A percentile compares a stretch with the other conserved stretches of the same genome.
These are phyloP conservation scores for Alligator sinensis DNA, from an alignment of 2,113 vertebrate genomes.

Conservation along the genomic window DNA sequence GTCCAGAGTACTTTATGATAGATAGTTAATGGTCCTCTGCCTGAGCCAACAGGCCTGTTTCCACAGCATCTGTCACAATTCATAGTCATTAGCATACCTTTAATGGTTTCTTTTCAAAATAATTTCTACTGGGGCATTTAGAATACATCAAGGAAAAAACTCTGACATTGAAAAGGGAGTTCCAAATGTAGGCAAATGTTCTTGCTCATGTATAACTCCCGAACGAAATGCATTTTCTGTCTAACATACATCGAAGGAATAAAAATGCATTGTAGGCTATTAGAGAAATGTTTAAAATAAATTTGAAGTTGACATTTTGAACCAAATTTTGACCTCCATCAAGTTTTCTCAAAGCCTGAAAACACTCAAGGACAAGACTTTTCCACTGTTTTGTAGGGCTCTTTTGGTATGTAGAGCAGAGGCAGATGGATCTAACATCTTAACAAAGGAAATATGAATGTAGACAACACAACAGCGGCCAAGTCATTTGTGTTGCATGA, in stretches of 20 bases:
- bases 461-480: rapidly evolving
- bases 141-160: conserved; percentile 35
- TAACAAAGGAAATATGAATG: background rate
- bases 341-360: background rate
- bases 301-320: background rate
- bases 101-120: conserved; percentile 76
- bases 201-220: conserved; percentile 25
- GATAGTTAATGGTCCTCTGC: conserved; percentile 78
- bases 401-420: background rate
- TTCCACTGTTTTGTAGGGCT: background rate
- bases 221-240: background rate
- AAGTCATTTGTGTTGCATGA: background rate
- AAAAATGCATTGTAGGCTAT: background rate
- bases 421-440: background rate
- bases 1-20: conserved; percentile 74
- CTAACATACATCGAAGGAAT: background rate
- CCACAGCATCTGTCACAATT: conserved; percentile 77
- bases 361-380: background rate
- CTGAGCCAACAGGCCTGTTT: conserved; percentile 77
- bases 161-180: conserved; percentile 42
- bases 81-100: conserved; percentile 82
- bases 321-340: background rate
- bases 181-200: conserved; percentile 60
- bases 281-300: background rate
- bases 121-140: conserved; percentile 69